Evolutionary conservation across 2,888 invertebrate species (phyloP).

Genomic region (Morinoia aosen): DNA sequence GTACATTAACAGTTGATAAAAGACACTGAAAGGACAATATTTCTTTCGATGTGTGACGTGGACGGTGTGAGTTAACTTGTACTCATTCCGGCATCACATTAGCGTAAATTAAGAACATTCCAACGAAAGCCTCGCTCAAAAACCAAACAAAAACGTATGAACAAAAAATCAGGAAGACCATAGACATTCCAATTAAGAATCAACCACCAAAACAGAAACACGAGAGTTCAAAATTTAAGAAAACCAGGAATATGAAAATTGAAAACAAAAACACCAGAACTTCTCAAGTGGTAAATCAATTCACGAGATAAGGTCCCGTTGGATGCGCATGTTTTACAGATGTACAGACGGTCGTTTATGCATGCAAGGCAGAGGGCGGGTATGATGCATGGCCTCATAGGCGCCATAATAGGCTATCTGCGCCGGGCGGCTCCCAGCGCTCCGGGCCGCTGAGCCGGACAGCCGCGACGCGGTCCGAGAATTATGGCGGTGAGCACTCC

Average conservation of each 20-base stretch:
- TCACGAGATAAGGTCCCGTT: not conserved
- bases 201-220: too few relatives aligned
- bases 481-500: not conserved
- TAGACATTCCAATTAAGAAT: too few relatives aligned
- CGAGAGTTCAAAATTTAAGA: too few relatives aligned
- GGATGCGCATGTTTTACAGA: not conserved
- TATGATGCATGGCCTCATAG: constrained; percentile 35
- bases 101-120: not conserved
- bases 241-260: too few relatives aligned
- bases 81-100: not conserved
- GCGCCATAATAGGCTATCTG: constrained; percentile 33
- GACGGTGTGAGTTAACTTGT: not conserved
- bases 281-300: not conserved
- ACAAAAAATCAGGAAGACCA: too few relatives aligned
- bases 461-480: not conserved
- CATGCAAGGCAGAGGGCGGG: not conserved
- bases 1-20: not conserved
- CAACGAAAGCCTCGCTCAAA: not conserved
- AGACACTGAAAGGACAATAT: not conserved
- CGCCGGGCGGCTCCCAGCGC: not conserved
- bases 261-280: not conserved
- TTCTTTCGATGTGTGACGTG: not conserved
- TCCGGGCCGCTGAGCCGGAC: not conserved
- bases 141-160: too few relatives aligned
- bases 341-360: not conserved